Conservation (phyloP, 2,113 vertebrate genomes). For the Hipposideros armiger region DNA sequence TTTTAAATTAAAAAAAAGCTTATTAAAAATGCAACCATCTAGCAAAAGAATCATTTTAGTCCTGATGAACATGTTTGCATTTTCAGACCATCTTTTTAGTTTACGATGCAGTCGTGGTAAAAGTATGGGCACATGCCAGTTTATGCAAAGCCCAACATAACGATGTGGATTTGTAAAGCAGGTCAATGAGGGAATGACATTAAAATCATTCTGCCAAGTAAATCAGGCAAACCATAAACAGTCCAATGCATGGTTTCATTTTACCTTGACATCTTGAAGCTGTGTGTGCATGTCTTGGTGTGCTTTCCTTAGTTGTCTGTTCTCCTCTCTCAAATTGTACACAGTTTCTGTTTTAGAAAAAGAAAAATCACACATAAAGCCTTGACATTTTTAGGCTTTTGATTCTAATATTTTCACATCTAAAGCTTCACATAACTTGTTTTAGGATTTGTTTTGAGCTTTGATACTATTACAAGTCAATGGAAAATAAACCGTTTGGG, state of each 20-base stretch:
- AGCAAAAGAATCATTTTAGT: background rate
- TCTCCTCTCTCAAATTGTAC: conserved; percentile 96
- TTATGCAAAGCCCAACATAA: background rate
- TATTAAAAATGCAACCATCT: background rate
- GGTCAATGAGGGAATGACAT: background rate
- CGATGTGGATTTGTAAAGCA: background rate
- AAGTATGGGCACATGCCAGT: background rate
- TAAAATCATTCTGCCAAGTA: background rate
- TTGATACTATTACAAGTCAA: background rate
- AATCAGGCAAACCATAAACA: background rate
- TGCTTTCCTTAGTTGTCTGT: conserved; percentile 96
- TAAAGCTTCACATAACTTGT: background rate
- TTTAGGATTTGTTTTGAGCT: background rate
- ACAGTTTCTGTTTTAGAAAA: conserved; percentile 89
- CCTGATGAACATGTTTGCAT: background rate
- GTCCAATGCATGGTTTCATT: background rate
- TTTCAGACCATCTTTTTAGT: background rate
- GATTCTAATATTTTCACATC: background rate
- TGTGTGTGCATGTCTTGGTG: conserved; percentile 97
- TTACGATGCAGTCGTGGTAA: background rate
- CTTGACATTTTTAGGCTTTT: background rate
- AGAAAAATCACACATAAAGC: conserved; percentile 10
- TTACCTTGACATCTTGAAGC: conserved; percentile 96
- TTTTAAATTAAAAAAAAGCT: background rate
- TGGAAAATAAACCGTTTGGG: background rate